Conservation (phyloP, 1,140 invertebrate genomes). For the Drosophila murphyi region DNA sequence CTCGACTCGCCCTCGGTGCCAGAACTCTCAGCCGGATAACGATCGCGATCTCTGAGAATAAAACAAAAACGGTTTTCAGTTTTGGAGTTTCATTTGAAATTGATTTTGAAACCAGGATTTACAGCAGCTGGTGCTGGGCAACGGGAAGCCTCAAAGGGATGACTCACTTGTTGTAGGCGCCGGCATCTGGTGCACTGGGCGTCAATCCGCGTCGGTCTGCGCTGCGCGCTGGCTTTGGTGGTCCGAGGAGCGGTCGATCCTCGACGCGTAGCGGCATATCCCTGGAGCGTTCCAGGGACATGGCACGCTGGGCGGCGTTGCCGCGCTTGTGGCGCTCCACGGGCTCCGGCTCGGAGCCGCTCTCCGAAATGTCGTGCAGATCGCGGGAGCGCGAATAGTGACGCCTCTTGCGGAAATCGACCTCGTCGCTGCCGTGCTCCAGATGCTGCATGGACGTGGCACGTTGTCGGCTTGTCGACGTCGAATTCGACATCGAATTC, state of each 20-base stretch:
- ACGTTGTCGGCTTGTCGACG: conserved; percentile 47
- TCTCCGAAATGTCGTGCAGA: conserved; percentile 82
- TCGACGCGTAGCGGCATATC: conserved; percentile 51
- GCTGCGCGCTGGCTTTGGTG: conserved; percentile 80
- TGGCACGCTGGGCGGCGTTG: conserved; percentile 50
- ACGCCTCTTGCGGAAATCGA: conserved; percentile 77
- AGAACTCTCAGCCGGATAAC: conserved; percentile 87
- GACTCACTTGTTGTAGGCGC: conserved; percentile 53
- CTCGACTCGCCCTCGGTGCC: conserved; percentile 91
- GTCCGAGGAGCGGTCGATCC: conserved; percentile 62
- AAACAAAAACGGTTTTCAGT: neutral
- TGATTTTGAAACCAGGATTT: too few species aligned
- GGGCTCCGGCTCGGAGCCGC: conserved; percentile 81
- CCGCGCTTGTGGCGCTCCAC: conserved; percentile 72
- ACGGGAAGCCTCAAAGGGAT: accelerated
- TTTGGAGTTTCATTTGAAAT: too few species aligned
- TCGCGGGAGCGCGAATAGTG: conserved; percentile 81
- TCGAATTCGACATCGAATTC: neutral
- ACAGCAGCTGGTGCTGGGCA: too few species aligned
- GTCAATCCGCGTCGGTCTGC: conserved; percentile 64
- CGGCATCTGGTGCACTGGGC: conserved; percentile 30
- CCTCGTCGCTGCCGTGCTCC: conserved; percentile 72
- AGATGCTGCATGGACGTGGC: conserved; percentile 83
- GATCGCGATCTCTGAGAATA: conserved; percentile 73
- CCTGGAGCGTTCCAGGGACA: conserved; percentile 69